These are phyloP conservation scores for Typhlomys cinereus DNA, from an alignment of 2,113 vertebrate species.

Conservation along the genomic window DNA sequence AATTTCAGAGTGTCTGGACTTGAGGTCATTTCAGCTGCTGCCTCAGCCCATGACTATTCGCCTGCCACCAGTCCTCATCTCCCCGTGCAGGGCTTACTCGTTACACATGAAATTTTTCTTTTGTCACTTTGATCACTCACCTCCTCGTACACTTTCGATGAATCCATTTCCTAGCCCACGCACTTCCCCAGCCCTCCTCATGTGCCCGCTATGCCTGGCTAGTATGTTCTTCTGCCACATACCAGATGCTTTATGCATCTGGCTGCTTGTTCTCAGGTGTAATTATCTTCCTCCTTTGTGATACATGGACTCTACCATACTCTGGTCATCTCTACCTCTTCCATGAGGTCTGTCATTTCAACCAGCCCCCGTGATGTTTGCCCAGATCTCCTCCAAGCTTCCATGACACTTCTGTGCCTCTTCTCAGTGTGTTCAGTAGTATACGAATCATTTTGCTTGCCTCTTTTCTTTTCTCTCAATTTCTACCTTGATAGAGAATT, in stretches of 20 bases:
- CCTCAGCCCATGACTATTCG: background rate
- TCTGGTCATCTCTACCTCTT: background rate
- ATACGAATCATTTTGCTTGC: background rate
- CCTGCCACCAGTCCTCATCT: background rate
- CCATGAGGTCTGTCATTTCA: background rate
- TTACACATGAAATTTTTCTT: too few relatives aligned
- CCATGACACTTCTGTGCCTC: background rate
- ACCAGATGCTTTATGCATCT: too few relatives aligned
- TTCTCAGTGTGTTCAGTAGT: background rate
- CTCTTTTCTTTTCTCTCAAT: background rate
- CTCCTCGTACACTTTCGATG: background rate
- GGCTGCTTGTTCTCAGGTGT: background rate
- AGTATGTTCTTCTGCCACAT: rapidly evolving
- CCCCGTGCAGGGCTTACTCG: rapidly evolving
- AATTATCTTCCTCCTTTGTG: background rate
- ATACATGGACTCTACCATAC: background rate
- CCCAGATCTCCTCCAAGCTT: background rate
- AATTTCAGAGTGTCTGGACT: background rate
- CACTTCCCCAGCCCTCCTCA: background rate
- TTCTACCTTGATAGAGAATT: background rate
- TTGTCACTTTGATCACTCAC: background rate
- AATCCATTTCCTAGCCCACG: too few relatives aligned
- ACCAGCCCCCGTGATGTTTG: background rate
- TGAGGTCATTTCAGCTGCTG: background rate
- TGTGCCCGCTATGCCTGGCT: rapidly evolving